Evolutionary conservation across 1,140 invertebrate genomes (phyloP), one percentile per base, ranked within the genome.

Genomic region (Hestina assimilis): DNA sequence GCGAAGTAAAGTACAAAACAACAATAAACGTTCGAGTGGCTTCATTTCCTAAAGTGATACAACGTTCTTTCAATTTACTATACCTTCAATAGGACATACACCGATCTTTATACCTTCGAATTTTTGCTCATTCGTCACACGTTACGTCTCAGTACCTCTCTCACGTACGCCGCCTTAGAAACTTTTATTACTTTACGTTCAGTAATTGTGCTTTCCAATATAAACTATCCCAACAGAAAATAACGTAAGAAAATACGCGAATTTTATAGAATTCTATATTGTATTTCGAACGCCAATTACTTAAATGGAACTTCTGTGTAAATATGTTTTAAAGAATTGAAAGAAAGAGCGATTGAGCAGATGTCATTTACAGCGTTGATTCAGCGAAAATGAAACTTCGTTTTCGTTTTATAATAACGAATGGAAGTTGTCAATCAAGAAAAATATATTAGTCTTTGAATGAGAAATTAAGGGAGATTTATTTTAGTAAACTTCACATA

Each of bases 41-140:
- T 64, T 73, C 66, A 75, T 73, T 75, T 62, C 58, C 60, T 54
- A 72, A 77, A 73, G 66, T 67, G 67, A 69, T 69, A 70, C 69
- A 69, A 71, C 64, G 66, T 69, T 66, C 59, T 48, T 73, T 65
- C 54, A 68, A 72, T 70, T 62, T 46, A 67, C 68, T 79, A 61
- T 66, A 53, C 48, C 63, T 52, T 61, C 41, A 51, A 46, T 55
- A 53, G 40, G 51, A 46, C 57, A 35, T 54, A 35, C 12, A 60
- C 45, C 28, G 60, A 60, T 60, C 62, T 65, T 60, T 66, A 64
- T 54, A 59, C 68, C 53, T 43, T 66, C 23, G 17, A 23, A 54
- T 63, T 69, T 66, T 77, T 79, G 67, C 67, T 67, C 57, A 81
- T 78, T 78, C 78, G 66, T 74, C 71, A 78, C 75, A 72, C 78